Evolutionary conservation across 2,113 vertebrate genomes (phyloP).

Genomic region (Pituophis catenifer): DNA sequence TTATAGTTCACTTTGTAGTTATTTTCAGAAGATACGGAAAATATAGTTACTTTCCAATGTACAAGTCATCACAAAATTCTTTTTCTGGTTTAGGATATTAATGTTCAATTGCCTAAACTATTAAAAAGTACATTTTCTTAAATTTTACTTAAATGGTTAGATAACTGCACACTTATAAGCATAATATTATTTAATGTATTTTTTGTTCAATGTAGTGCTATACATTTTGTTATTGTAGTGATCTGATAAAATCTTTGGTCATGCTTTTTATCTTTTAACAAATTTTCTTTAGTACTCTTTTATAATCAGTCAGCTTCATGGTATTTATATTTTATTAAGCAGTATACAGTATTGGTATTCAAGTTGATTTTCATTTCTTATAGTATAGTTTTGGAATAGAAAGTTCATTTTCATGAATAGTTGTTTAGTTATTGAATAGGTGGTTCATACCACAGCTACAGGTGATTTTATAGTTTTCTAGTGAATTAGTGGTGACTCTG

Average conservation of each 20-base stretch:
- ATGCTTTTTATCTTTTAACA: neutral
- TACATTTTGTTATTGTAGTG: neutral
- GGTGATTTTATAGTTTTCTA: neutral
- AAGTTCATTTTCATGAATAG: neutral
- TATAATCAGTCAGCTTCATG: neutral
- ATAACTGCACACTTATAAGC: neutral
- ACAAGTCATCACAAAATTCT: constrained; percentile 41
- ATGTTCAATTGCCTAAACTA: constrained; percentile 44
- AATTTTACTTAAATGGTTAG: too few species aligned
- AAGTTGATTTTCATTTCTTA: neutral
- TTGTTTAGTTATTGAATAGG: neutral
- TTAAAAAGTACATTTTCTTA: neutral
- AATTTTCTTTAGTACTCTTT: neutral
- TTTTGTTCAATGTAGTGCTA: constrained; percentile 23
- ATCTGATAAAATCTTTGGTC: neutral
- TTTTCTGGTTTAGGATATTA: constrained; percentile 35
- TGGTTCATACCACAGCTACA: neutral
- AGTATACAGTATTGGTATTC: neutral
- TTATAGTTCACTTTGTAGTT: constrained; percentile 35
- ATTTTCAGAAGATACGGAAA: constrained; percentile 35
- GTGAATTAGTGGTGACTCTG: neutral
- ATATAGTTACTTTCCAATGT: constrained; percentile 10
- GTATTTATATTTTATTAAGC: neutral
- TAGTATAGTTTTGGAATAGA: neutral
- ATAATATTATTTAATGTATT: neutral